These are phyloP conservation scores for Microdon myrmicae DNA, from an alignment of 2,888 invertebrate genomes.

Conservation along the genomic window DNA sequence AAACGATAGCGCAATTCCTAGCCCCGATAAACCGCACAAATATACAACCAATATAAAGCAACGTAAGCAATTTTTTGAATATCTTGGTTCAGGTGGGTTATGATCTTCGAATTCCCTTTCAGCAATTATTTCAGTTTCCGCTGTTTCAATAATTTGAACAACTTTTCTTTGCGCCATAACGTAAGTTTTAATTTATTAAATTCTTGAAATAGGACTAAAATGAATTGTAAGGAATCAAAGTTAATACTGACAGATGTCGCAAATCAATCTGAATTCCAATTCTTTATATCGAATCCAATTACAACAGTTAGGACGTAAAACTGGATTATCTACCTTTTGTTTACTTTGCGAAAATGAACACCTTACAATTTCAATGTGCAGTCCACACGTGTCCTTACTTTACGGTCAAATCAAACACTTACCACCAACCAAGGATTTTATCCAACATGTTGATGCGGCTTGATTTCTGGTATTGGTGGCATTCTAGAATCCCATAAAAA, in stretches of 20 bases:
- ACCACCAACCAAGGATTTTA: slow-evolving; percentile 48
- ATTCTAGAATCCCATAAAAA: slow-evolving; percentile 65
- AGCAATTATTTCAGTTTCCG: slow-evolving; percentile 19
- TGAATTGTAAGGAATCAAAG: slow-evolving; percentile 40
- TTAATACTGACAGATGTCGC: slow-evolving; percentile 42
- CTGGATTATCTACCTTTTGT: slow-evolving; percentile 6
- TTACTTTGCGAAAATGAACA: slow-evolving; percentile 35
- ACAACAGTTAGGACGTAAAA: slow-evolving; percentile 11
- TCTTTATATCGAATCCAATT: slow-evolving; percentile 48
- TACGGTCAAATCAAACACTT: slow-evolving; percentile 30
- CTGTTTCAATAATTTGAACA: slow-evolving; percentile 40
- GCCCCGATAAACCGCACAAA: slow-evolving; percentile 61
- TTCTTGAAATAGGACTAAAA: not conserved
- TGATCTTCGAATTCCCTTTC: slow-evolving; percentile 15
- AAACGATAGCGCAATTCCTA: slow-evolving; percentile 63
- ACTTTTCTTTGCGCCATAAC: slow-evolving; percentile 25
- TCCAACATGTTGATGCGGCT: slow-evolving; percentile 62
- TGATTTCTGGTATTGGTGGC: slow-evolving; percentile 63
- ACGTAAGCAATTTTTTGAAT: slow-evolving; percentile 61
- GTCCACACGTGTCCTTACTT: not conserved
- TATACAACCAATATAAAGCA: slow-evolving; percentile 62
- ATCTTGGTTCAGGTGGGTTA: slow-evolving; percentile 54
- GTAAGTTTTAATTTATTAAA: slow-evolving; percentile 6
- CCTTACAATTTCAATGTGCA: not conserved
- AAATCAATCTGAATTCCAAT: slow-evolving; percentile 44